Evolutionary conservation across 2,797 vertebrate species (phyloP).

Genomic region (Acanthis flammea): DNA sequence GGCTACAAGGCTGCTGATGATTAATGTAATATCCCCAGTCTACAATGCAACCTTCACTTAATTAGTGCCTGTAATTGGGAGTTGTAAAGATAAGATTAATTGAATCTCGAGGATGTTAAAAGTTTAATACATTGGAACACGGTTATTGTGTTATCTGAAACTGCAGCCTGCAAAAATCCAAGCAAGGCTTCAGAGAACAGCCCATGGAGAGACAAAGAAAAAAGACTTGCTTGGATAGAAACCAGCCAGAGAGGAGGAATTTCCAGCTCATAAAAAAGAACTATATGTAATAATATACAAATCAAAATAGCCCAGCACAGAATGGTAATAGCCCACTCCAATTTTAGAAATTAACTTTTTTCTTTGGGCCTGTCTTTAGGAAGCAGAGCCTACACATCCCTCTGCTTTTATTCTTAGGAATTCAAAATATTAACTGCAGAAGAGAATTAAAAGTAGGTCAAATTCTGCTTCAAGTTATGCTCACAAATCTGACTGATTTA

Average conservation of each 20-base stretch:
- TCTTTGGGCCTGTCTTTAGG: background rate
- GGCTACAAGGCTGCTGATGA: conserved; percentile 66
- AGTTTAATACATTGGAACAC: conserved; percentile 71
- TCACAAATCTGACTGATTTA: background rate
- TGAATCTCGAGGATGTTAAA: conserved; percentile 76
- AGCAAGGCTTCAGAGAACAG: background rate
- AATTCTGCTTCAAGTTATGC: background rate
- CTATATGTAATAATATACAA: background rate
- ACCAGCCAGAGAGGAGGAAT: background rate
- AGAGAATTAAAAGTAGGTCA: background rate
- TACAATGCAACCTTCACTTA: conserved; percentile 75
- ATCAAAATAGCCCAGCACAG: background rate
- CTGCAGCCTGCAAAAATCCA: conserved; percentile 48
- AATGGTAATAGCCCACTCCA: background rate
- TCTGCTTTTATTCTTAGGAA: background rate
- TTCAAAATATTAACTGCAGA: background rate
- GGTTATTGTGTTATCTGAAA: conserved; percentile 68
- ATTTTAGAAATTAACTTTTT: background rate
- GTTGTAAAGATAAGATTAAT: conserved; percentile 84
- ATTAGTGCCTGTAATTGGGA: conserved; percentile 82
- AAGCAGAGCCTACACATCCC: background rate
- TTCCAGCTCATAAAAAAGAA: conserved; percentile 1
- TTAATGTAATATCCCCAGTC: conserved; percentile 71
- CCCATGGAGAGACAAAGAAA: conserved; percentile 19
- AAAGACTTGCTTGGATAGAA: background rate